Percentiles rank a stretch among this genome's conserved stretches.
Evolutionary conservation across 2,113 vertebrate species (phyloP).

Genomic region (Illadopsis cleaveri): DNA sequence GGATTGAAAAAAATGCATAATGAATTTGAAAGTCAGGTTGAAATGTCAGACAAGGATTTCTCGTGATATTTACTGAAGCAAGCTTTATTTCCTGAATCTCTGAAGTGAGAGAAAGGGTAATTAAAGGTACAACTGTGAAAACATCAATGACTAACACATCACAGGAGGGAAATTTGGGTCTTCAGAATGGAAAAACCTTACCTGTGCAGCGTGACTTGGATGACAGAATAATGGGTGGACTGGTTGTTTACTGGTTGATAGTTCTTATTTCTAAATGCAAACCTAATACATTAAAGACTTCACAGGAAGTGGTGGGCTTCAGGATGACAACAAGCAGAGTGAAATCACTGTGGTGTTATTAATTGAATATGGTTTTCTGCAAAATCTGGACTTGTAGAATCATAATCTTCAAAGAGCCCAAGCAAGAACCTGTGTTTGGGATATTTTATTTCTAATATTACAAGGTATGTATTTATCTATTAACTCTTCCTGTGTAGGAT

Average conservation of each 20-base stretch:
- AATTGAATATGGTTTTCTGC: neutral
- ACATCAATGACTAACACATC: neutral
- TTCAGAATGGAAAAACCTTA: neutral
- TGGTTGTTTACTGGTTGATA: neutral
- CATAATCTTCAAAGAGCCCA: neutral
- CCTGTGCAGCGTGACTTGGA: neutral
- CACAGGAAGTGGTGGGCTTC: neutral
- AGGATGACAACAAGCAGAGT: neutral
- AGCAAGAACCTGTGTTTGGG: neutral
- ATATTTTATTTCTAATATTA: neutral
- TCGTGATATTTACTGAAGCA: neutral
- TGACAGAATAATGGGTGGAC: neutral
- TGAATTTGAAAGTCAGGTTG: neutral
- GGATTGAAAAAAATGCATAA: neutral
- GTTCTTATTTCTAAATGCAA: neutral
- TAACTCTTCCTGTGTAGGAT: neutral
- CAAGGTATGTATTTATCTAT: neutral
- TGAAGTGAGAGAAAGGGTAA: neutral
- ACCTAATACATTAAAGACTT: neutral
- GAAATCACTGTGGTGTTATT: neutral
- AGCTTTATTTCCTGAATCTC: neutral
- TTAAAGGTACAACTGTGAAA: neutral
- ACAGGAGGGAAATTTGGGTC: neutral
- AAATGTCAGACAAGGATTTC: slow-evolving; percentile 15
- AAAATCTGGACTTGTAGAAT: neutral